Evolutionary conservation across 1,140 invertebrate genomes (phyloP).

Genomic region (Leptopilina clavipes): DNA sequence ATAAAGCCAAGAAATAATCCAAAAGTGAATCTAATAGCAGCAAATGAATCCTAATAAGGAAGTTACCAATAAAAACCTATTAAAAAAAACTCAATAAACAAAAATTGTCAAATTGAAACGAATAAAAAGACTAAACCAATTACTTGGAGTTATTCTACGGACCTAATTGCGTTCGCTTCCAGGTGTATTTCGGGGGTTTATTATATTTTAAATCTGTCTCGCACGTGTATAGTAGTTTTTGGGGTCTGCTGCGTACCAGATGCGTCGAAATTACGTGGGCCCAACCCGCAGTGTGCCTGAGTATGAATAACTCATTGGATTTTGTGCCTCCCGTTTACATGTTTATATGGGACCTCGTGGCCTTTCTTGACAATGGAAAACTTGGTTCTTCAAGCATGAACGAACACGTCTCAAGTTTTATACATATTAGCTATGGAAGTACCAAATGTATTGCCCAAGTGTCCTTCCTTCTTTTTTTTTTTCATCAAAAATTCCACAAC

Average conservation of each 20-base stretch:
- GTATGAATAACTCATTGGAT: conserved; percentile 23
- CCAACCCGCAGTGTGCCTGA: neutral
- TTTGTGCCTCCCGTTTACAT: conserved; percentile 18
- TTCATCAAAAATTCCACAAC: neutral
- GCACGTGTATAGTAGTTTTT: neutral
- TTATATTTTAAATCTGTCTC: conserved; percentile 1
- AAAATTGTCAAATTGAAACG: too few species aligned
- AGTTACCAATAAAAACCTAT: neutral
- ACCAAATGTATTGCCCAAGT: conserved; percentile 18
- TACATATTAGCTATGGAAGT: neutral
- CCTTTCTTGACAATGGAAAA: conserved; percentile 16
- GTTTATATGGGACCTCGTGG: conserved; percentile 21
- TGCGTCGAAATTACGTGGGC: conserved; percentile 15
- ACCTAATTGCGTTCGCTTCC: conserved; percentile 23
- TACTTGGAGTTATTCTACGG: too few species aligned
- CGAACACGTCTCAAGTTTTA: conserved; percentile 15
- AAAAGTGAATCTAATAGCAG: too few species aligned
- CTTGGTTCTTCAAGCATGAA: conserved; percentile 14
- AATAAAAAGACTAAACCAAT: neutral
- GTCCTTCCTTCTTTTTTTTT: neutral
- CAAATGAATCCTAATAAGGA: neutral
- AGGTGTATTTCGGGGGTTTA: neutral
- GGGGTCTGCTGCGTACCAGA: conserved; percentile 17
- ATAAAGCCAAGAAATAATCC: too few species aligned
- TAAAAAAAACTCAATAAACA: neutral